A percentile compares a stretch with the other conserved stretches of the same genome.
Conservation (phyloP, 2,113 vertebrate species). For the Parus major region DNA sequence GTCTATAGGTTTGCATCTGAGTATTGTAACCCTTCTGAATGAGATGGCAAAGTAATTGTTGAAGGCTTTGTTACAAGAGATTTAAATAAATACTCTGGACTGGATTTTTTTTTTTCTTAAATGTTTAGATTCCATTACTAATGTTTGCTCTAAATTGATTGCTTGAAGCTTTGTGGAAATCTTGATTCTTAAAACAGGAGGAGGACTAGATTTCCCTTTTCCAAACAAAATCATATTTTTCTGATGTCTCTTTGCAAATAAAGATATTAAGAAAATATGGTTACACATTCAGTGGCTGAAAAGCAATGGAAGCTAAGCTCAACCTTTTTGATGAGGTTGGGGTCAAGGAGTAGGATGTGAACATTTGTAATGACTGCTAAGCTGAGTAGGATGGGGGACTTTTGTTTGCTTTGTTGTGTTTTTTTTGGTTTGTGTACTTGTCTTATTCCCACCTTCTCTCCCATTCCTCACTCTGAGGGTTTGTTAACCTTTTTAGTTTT, state of each 20-base stretch:
- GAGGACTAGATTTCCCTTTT: neutral
- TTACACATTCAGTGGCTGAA: neutral
- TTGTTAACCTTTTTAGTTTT: neutral
- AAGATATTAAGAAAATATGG: neutral
- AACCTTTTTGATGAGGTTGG: neutral
- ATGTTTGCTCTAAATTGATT: neutral
- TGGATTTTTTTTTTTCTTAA: neutral
- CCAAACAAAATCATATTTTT: neutral
- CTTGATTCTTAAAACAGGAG: neutral
- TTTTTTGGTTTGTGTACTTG: neutral
- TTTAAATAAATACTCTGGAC: neutral
- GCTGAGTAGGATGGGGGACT: neutral
- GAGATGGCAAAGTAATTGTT: neutral
- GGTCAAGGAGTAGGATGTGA: neutral
- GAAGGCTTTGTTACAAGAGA: neutral
- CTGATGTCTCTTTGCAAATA: neutral
- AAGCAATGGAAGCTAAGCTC: neutral
- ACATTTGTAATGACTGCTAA: neutral
- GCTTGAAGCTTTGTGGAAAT: neutral
- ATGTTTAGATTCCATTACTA: neutral
- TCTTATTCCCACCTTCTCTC: neutral
- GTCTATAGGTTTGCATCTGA: neutral
- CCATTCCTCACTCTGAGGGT: neutral
- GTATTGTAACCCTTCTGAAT: neutral
- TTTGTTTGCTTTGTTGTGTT: neutral